Evolutionary conservation across 2,888 invertebrate species (phyloP).

Genomic region (Tiliacea citrago): DNA sequence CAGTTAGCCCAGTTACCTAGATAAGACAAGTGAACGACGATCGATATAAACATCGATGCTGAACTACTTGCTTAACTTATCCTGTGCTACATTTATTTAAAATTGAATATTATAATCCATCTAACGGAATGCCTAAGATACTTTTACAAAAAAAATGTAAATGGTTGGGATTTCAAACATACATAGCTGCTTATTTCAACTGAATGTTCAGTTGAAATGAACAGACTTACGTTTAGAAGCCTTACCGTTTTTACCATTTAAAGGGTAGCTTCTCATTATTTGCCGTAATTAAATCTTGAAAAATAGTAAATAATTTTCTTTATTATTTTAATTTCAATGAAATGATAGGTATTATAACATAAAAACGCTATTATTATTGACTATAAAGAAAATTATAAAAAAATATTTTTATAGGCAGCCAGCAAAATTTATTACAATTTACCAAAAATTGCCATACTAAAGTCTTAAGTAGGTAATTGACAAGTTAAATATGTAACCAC

Average conservation of each 20-base stretch:
- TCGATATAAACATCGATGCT: neutral
- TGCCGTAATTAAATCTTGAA: neutral
- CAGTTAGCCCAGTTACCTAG: neutral
- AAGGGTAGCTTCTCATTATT: no score
- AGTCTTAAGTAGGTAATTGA: conserved; percentile 7
- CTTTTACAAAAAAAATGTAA: neutral
- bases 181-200: neutral
- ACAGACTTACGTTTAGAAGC: no score
- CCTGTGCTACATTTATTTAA: neutral
- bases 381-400: neutral
- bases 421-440: neutral
- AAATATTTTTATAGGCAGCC: no score
- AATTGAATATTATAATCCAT: neutral
- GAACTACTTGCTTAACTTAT: neutral
- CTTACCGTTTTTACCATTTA: no score
- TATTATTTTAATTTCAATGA: neutral
- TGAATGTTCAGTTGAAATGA: neutral
- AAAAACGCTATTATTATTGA: neutral
- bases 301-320: neutral
- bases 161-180: neutral
- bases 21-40: neutral
- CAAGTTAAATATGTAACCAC: conserved; percentile 37
- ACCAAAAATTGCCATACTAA: neutral
- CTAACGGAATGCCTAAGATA: neutral
- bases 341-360: neutral